phyloP scores from a whole-genome alignment of 23 tunicate genomes.

The Ciona savignyi region DNA sequence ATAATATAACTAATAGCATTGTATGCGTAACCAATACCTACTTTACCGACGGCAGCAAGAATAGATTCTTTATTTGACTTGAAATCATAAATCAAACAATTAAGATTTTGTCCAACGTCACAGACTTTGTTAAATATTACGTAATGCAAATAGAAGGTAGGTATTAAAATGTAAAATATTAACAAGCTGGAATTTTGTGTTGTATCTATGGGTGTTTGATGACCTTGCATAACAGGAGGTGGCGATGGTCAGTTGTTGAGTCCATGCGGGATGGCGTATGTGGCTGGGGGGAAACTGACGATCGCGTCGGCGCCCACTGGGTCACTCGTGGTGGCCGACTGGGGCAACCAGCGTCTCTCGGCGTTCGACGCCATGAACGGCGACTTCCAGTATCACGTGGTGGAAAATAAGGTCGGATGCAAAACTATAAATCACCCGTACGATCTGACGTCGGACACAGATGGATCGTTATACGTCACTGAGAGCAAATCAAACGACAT shows the following conservation, averaged over 20 bases:
- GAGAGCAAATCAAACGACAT: constrained; percentile 47
- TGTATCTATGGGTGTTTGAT: too few relatives aligned
- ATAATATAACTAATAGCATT: constrained; percentile 18
- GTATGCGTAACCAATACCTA: constrained; percentile 36
- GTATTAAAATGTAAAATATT: too few relatives aligned
- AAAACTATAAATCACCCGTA: constrained; percentile 14
- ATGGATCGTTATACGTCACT: constrained; percentile 24
- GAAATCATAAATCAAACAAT: too few relatives aligned
- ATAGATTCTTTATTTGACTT: too few relatives aligned
- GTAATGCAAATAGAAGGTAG: too few relatives aligned
- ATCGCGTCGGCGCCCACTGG: constrained; percentile 14
- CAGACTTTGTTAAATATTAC: too few relatives aligned
- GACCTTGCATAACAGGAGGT: constrained; percentile 10
- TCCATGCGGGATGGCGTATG: constrained; percentile 46
- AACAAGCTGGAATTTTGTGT: too few relatives aligned
- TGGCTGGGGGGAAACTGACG: constrained; percentile 18
- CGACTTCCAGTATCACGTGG: constrained; percentile 35
- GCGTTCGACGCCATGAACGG: constrained; percentile 40
- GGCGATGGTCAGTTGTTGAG: constrained; percentile 29
- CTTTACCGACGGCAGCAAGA: constrained; percentile 24
- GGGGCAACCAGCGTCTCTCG: constrained; percentile 52
- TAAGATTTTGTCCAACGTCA: too few relatives aligned
- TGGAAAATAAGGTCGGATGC: not conserved
- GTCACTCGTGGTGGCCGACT: constrained; percentile 34
- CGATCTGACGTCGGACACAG: constrained; percentile 25